Conservation (phyloP, 2,888 invertebrate genomes). For the Tipula vernalis region DNA sequence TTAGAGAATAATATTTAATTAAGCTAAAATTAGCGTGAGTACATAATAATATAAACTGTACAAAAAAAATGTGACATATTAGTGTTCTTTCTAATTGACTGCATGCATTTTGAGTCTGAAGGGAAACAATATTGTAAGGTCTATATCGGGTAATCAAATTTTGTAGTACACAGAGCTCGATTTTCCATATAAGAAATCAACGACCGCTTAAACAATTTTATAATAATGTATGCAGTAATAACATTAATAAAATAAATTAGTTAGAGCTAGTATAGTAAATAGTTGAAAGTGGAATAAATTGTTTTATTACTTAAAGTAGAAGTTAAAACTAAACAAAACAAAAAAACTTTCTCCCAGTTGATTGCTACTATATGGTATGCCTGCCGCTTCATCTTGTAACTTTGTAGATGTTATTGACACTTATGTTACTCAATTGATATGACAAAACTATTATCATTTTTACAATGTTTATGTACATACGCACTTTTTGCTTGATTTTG, state of each 20-base stretch:
- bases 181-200: background rate
- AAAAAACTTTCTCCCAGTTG: background rate
- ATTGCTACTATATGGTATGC: background rate
- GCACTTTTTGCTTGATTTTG: background rate
- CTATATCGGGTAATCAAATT: background rate
- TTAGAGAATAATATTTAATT: no score
- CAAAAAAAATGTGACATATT: no score
- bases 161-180: background rate
- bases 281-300: background rate
- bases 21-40: no score
- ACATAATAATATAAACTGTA: no score
- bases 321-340: background rate
- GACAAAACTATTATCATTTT: background rate
- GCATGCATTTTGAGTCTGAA: background rate
- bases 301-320: background rate
- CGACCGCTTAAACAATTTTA: background rate
- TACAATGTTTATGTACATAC: background rate
- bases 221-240: background rate
- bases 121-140: background rate
- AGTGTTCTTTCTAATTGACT: background rate
- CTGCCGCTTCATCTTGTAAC: background rate
- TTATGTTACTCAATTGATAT: background rate
- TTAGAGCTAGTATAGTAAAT: background rate
- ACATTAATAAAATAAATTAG: background rate
- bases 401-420: background rate